Base-by-base conservation (phyloP, 2,888 invertebrate species). In the Sesia bembeciformis region DNA sequence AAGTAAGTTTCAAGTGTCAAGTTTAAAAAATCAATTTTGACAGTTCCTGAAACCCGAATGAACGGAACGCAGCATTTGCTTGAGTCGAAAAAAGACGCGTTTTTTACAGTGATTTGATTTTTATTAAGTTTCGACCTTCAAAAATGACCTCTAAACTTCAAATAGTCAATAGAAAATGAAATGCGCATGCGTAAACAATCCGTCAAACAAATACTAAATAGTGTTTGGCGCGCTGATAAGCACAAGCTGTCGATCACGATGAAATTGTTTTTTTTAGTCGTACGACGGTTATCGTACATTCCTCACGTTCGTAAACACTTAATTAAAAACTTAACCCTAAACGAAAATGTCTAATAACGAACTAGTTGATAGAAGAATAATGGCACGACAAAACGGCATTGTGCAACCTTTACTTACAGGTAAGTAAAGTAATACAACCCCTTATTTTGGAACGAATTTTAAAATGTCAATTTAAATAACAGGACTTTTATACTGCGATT, bases 321-420 rank as follows among this genome's bases (percentile, higher is more conserved):
- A 52, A 53, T 49, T 54, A 40, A 42, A 49, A 58, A 55, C 63
- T 62, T 62, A 63, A 59, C 55, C 71, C 65, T 51, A 64, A 66
- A 63, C 69, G 66, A 81, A 76, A 72, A 89, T 88, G 88, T 87
- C 83, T 64, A 78, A 72, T 73, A 72, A 74, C 61, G 76, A 82
- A 67, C 67, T 75, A 58, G 60, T 66, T 59, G 70, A 59, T 60
- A 77, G 66, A 60, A 76, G 72, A 69, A 80, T 75, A 71, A 90
- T 90, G 83, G 88, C 91, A 64, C 90, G 92, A 54, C 94, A 94
- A 78, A 96, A 95, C 90, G 93, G 94, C 66, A 94, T 97, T 71
- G 95, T 97, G 63, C 97, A 97, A 88, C 97, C 97, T 54, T 91
- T 97, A 58, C 91, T 97, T 59, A 97, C 97, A 83, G 97, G 97